Base-by-base conservation (phyloP, 1,140 invertebrate species). In the Manduca sexta region DNA sequence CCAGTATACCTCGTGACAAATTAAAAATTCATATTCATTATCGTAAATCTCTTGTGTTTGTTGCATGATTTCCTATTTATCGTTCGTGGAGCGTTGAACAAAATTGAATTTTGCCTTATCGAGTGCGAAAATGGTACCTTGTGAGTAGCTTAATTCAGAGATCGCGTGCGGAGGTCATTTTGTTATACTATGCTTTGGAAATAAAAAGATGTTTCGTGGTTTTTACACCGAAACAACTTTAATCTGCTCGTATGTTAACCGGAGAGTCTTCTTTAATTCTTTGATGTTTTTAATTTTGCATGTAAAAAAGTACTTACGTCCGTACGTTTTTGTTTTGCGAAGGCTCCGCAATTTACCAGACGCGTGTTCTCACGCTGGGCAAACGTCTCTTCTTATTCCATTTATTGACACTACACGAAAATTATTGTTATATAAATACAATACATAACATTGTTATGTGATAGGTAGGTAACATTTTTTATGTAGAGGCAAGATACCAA, bases 11-110 rank as follows among this genome's bases (percentile, higher is more conserved):
- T 60, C 31, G 52, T 64, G 61, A 72, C 68, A 69, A 74, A 79
- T 79, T 72, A 67, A 73, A 67, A 68, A 66, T 60, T 62, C 41
- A 59, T 59, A 60, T 56, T 47, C 60, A 53, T 64, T 52, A n/a
- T 29, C 33, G 61, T 69, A 61, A 63, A 74, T 75, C 57, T 5
- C 33, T 7, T 11, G 33, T 35, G 33, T 7, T 44, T 44, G 12
- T 30, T 11, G 10, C 16, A 21, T 14, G 8, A 35, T 35, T 12
- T 35, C n/a, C 13, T 35, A 12, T 35, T 14, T 14, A 35, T 35
- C 33, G 33, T n/a, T 35, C 5, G 8, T 7, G 4, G 33, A n/a
- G 33, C 0, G 13, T 5, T 5, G 51, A 26, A 8, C 21, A 8
- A 26, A 26, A 26, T 26, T 26, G 21, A 26, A 8, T 26, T 26